A percentile compares a stretch with the other conserved stretches of the same genome.
These are phyloP conservation scores for Argentina silus DNA, from an alignment of 2,797 vertebrate genomes.

Conservation along the genomic window DNA sequence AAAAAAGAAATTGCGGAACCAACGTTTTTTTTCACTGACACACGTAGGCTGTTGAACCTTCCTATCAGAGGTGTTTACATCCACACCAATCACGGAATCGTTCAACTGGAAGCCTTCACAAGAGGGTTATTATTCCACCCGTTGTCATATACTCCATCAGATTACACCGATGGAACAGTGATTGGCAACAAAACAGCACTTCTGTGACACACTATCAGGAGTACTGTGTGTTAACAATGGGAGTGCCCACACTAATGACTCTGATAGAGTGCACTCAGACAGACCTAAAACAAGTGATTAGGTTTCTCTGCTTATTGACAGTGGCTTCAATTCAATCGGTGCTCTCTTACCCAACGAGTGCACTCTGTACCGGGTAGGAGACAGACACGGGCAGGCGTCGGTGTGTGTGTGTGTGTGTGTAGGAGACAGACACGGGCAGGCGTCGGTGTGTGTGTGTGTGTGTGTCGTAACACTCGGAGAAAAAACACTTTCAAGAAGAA, in stretches of 20 bases:
- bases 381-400: no score
- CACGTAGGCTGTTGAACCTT: background rate
- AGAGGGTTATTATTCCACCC: background rate
- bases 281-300: background rate
- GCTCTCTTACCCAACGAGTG: no score
- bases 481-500: no score
- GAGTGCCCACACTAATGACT: conserved; percentile 9
- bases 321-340: no score
- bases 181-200: background rate
- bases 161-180: background rate
- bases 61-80: background rate
- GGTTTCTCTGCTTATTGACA: background rate
- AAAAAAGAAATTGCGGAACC: background rate
- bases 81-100: background rate
- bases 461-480: no score
- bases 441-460: no score
- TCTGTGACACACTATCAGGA: background rate
- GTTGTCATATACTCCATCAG: background rate
- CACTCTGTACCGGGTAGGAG: no score
- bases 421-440: no score
- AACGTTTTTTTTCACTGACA: background rate
- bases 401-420: no score
- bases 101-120: background rate
- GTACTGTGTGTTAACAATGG: background rate
- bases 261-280: background rate